Conservation (phyloP, 2,888 invertebrate genomes). For the Rhagonycha fulva region DNA sequence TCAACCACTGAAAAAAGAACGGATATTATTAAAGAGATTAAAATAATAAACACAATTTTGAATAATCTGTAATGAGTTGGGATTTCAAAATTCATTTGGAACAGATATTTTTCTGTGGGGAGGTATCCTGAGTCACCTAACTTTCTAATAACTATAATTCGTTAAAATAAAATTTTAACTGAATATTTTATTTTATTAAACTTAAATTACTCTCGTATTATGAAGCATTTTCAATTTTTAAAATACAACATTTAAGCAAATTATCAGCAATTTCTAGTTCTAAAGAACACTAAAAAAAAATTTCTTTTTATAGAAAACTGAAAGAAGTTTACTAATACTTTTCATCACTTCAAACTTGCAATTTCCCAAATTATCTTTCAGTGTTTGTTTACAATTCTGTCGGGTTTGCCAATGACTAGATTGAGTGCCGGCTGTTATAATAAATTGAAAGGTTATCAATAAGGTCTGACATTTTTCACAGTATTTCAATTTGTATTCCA, state of each 20-base stretch:
- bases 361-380: neutral
- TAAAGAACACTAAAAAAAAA: too few species aligned
- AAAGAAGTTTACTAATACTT: neutral
- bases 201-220: too few species aligned
- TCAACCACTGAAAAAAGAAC: neutral
- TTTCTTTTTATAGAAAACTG: neutral
- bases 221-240: too few species aligned
- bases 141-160: too few species aligned
- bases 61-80: neutral
- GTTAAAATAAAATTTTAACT: too few species aligned
- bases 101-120: too few species aligned
- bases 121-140: too few species aligned
- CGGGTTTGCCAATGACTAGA: neutral
- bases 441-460: neutral
- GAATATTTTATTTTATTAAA: too few species aligned
- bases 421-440: neutral
- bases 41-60: neutral
- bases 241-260: too few species aligned
- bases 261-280: too few species aligned
- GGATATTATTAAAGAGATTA: neutral
- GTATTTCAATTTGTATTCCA: neutral
- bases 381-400: neutral
- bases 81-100: too few species aligned
- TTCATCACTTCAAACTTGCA: neutral
- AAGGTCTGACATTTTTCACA: neutral